Evolutionary conservation across 2,888 invertebrate species (phyloP).

Genomic region (Balanococcus diminutus): DNA sequence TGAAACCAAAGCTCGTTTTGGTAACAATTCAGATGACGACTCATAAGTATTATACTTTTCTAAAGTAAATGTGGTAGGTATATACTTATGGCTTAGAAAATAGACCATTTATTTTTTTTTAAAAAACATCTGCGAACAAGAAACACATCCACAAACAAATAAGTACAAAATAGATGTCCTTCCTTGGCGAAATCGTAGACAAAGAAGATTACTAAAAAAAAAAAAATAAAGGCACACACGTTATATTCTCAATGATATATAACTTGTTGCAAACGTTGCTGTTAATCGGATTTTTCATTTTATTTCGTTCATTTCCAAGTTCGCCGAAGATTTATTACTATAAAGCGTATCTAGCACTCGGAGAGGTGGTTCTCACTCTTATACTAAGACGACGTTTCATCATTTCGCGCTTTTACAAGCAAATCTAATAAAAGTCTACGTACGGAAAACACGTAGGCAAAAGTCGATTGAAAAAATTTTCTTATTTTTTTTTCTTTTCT

Average conservation of each 20-base stretch:
- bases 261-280: slow-evolving; percentile 13
- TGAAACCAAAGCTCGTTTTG: neutral
- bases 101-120: neutral
- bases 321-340: neutral
- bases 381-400: neutral
- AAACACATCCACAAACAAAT: neutral
- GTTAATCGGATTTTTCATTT: slow-evolving; percentile 29
- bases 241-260: slow-evolving; percentile 11
- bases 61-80: neutral
- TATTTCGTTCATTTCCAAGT: slow-evolving; percentile 24
- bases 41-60: neutral
- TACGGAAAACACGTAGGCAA: neutral
- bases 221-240: neutral
- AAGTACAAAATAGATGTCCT: neutral
- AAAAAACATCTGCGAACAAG: neutral
- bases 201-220: neutral
- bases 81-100: neutral
- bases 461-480: neutral
- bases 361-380: neutral
- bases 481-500: neutral
- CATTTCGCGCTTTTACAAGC: neutral
- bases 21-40: neutral
- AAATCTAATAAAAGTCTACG: neutral
- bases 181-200: neutral
- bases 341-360: neutral